Evolutionary conservation across 2,888 invertebrate species (phyloP).

Genomic region (Amorpha juglandis): DNA sequence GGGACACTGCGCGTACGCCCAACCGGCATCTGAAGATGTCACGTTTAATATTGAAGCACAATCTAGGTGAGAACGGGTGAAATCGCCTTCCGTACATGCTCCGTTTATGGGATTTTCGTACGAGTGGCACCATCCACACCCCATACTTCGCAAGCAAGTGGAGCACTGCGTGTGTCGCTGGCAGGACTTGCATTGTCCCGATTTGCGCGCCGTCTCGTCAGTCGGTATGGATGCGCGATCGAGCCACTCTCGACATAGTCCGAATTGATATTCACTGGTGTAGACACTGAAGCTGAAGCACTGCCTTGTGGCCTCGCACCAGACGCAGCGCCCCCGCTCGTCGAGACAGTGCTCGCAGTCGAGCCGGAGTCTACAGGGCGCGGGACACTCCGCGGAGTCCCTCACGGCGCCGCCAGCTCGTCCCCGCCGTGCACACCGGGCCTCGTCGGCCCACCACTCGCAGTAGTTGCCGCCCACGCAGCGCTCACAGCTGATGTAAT

Average conservation of each 20-base stretch:
- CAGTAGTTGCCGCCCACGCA: slow-evolving; percentile 92
- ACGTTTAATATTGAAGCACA: slow-evolving; percentile 88
- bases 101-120: slow-evolving; percentile 94
- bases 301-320: slow-evolving; percentile 96
- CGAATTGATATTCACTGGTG: slow-evolving; percentile 96
- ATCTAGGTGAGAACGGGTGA: slow-evolving; percentile 89
- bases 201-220: slow-evolving; percentile 63
- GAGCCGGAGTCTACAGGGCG: slow-evolving; percentile 90
- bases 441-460: slow-evolving; percentile 97
- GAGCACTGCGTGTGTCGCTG: slow-evolving; percentile 90
- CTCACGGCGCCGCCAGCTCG: slow-evolving; percentile 88
- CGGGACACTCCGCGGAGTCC: slow-evolving; percentile 87
- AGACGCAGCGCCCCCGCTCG: slow-evolving; percentile 94
- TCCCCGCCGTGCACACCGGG: slow-evolving; percentile 92
- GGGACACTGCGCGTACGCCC: slow-evolving; percentile 96
- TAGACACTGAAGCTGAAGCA: slow-evolving; percentile 98
- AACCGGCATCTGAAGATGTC: slow-evolving; percentile 87
- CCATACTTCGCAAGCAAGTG: slow-evolving; percentile 91
- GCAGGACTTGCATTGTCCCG: slow-evolving; percentile 92
- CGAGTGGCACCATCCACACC: slow-evolving; percentile 98
- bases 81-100: slow-evolving; percentile 93
- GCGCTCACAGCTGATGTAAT: slow-evolving; percentile 93
- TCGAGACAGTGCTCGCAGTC: slow-evolving; percentile 93
- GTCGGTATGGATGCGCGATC: slow-evolving; percentile 88
- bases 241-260: slow-evolving; percentile 96